A percentile compares a stretch with the other conserved stretches of the same genome.
Conservation (phyloP, 2,888 invertebrate species). For the Sarcophaga subvicina region DNA sequence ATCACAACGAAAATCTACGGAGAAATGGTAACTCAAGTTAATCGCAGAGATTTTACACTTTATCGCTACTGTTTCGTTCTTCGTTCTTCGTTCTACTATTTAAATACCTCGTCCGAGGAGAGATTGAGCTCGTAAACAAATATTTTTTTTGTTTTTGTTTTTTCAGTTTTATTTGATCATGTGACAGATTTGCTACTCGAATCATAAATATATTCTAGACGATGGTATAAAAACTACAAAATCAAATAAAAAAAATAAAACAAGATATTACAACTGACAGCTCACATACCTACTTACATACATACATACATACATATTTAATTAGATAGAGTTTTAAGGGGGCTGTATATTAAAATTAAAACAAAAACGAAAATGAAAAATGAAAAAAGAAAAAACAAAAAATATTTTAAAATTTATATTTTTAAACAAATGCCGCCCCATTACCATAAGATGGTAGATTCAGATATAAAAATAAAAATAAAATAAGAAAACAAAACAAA, state of each 20-base stretch:
- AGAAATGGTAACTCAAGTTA: slow-evolving; percentile 43
- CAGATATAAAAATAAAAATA: slow-evolving; percentile 23
- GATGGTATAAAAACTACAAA: too few species aligned
- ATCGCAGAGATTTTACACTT: slow-evolving; percentile 62
- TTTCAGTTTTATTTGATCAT: slow-evolving; percentile 68
- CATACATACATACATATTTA: neutral
- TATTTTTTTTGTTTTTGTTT: too few species aligned
- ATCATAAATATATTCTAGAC: slow-evolving; percentile 56
- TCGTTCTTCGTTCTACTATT: too few species aligned
- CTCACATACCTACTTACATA: too few species aligned
- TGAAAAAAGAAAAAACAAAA: too few species aligned
- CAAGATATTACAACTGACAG: slow-evolving; percentile 1
- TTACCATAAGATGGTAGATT: slow-evolving; percentile 34
- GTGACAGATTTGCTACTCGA: slow-evolving; percentile 77
- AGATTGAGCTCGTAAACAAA: too few species aligned
- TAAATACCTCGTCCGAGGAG: too few species aligned
- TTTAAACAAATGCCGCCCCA: slow-evolving; percentile 46
- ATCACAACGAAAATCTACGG: too few species aligned
- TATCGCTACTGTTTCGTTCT: slow-evolving; percentile 69
- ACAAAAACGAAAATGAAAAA: too few species aligned
- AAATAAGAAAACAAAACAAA: neutral
- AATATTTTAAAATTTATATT: slow-evolving; percentile 12
- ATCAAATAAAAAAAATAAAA: neutral
- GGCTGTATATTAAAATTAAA: slow-evolving; percentile 20
- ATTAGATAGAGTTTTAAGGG: neutral